Conservation (phyloP, 1,140 invertebrate genomes). For the Drosophila punjabiensis region DNA sequence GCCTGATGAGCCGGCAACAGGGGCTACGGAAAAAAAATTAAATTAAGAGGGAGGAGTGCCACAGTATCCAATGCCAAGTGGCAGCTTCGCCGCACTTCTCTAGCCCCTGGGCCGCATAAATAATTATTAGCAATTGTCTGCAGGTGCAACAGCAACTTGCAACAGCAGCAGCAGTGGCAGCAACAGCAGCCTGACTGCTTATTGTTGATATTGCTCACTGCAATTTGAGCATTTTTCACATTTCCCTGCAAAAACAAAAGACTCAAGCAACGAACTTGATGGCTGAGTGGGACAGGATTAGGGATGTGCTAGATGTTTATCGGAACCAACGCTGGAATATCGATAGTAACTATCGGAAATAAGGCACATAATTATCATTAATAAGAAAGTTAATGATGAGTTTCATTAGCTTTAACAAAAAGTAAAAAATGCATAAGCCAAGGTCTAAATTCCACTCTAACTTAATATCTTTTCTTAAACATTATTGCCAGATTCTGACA, state of each 20-base stretch:
- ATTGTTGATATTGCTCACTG: slow-evolving; percentile 68
- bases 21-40: slow-evolving; percentile 1
- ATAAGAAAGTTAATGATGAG: too few relatives aligned
- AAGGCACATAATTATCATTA: too few relatives aligned
- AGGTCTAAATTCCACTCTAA: not conserved
- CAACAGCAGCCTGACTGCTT: slow-evolving; percentile 53
- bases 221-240: slow-evolving; percentile 76
- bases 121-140: slow-evolving; percentile 83
- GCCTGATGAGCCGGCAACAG: slow-evolving; percentile 55
- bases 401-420: not conserved
- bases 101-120: slow-evolving; percentile 69
- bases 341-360: not conserved
- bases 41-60: slow-evolving; percentile 25
- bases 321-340: not conserved
- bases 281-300: slow-evolving; percentile 19
- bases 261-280: slow-evolving; percentile 74
- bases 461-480: not conserved
- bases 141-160: slow-evolving; percentile 71
- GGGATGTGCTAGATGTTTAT: slow-evolving; percentile 1
- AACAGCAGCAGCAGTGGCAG: slow-evolving; percentile 9
- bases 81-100: slow-evolving; percentile 40
- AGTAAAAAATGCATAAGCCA: not conserved
- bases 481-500: not conserved
- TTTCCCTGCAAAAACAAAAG: slow-evolving; percentile 70
- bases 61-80: slow-evolving; percentile 78